Base-by-base conservation (phyloP, 2,888 invertebrate species). In the Drosophila birchii region DNA sequence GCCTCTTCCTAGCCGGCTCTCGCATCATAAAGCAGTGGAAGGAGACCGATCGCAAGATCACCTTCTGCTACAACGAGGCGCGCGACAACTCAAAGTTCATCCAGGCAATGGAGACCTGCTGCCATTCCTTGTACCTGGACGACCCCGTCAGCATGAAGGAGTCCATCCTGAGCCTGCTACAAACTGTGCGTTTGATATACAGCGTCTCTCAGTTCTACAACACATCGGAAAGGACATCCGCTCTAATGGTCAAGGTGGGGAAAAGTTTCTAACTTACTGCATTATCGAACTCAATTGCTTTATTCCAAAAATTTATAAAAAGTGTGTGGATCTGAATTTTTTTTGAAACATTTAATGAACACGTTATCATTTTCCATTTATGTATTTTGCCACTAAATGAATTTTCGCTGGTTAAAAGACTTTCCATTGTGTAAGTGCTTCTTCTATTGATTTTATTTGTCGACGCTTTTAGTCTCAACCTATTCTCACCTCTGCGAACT, bases 181-280 rank as follows among this genome's bases (percentile, higher is more conserved):
- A 98, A 93, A 98, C 98, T 0, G 98, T 99, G 14, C 94, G 98
- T 41, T 93, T 98, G 80, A 98, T 98, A 86, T 98, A 98, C 91
- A 97, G 96, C 89, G 97, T 98, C 7, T 98, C 98, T 0, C 96
- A 97, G 91, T 98, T 98, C 92, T 99, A 98, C 91, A 98, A 98
- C 90, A 98, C 98, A 0, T 98, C 98, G 0, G 98, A 99, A 93
- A 95, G 98, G 85, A 98, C 98, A 68, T 98, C 98, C 0, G 98
- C 98, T 0, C 94, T 99, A 18, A 98, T 99, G 96, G 98, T 99
- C 47, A 99, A 99, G 94, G 96, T 96, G 92, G 80, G 86, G 78
- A n/a, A 2, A 11, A 32, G 18, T 8, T 9, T 34, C 32, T 14
- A 9, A 9, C n/a, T 29, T 6, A 4, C 6, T 29, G 6, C 1